phyloP scores from a whole-genome alignment of 1,140 invertebrate genomes.

The Pogonognathellus flavescens region DNA sequence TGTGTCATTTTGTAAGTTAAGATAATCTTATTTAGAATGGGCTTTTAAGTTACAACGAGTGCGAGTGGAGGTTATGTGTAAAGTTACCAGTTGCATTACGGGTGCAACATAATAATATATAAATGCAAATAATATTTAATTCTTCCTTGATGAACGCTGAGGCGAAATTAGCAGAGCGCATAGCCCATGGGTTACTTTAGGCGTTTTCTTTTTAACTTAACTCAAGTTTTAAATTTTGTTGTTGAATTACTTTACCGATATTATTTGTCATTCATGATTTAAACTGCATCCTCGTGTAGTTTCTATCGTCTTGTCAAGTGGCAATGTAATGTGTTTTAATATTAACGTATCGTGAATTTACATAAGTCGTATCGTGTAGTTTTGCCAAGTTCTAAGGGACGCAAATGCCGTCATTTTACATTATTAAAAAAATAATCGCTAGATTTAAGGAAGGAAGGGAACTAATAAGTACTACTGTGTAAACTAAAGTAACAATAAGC shows the following conservation, averaged over 20 bases:
- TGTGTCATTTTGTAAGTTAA: conserved; percentile 15
- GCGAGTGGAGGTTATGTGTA: conserved; percentile 8
- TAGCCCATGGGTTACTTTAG: too few species aligned
- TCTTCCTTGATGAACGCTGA: background rate
- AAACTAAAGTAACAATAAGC: conserved; percentile 24
- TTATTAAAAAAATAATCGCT: background rate
- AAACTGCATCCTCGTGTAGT: background rate
- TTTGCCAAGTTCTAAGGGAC: conserved; percentile 39
- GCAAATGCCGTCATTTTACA: conserved; percentile 42
- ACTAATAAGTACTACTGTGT: conserved; percentile 20
- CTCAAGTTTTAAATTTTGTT: too few species aligned
- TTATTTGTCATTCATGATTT: too few species aligned
- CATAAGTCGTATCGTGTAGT: conserved; percentile 34
- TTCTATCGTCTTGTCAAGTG: conserved; percentile 35
- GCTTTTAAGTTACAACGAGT: conserved; percentile 1
- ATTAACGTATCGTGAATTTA: conserved; percentile 19
- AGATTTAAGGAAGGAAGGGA: background rate
- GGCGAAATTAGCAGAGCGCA: background rate
- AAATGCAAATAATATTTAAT: too few species aligned
- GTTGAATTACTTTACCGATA: too few species aligned
- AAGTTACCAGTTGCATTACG: background rate
- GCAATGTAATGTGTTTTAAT: conserved; percentile 39
- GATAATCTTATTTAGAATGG: background rate
- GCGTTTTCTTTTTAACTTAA: too few species aligned
- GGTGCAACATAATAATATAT: background rate